Conservation (phyloP, 2,797 vertebrate genomes). For the Falco cherrug region DNA sequence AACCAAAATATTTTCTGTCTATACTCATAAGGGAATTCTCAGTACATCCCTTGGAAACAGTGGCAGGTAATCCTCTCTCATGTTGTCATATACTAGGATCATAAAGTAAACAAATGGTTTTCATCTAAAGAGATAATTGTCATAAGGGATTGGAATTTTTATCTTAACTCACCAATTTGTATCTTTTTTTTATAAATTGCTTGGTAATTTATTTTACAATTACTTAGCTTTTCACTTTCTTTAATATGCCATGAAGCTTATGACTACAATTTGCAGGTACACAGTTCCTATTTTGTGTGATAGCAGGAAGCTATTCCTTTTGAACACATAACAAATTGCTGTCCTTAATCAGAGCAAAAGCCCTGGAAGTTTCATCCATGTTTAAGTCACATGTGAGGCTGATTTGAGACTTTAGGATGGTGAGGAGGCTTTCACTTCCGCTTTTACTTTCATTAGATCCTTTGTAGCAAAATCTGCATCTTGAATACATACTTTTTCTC, state of each 20-base stretch:
- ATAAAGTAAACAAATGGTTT: background rate
- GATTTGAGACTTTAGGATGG: background rate
- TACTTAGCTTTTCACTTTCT: background rate
- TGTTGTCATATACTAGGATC: background rate
- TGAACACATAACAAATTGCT: background rate
- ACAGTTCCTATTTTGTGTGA: background rate
- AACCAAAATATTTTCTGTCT: background rate
- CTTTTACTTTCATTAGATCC: accelerated
- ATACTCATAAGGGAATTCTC: background rate
- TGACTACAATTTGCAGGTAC: background rate
- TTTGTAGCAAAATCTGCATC: background rate
- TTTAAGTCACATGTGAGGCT: accelerated
- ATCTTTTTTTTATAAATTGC: background rate
- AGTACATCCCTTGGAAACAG: background rate
- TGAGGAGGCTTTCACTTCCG: background rate
- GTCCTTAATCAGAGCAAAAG: background rate
- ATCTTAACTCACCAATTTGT: background rate
- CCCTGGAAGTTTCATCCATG: background rate
- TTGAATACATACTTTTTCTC: background rate
- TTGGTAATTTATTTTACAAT: background rate
- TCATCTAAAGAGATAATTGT: background rate
- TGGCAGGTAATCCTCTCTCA: background rate
- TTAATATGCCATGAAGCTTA: background rate
- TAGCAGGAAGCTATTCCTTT: background rate
- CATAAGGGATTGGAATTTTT: background rate